Conservation (phyloP, 1,140 invertebrate species). For the Harpegnathos saltator region DNA sequence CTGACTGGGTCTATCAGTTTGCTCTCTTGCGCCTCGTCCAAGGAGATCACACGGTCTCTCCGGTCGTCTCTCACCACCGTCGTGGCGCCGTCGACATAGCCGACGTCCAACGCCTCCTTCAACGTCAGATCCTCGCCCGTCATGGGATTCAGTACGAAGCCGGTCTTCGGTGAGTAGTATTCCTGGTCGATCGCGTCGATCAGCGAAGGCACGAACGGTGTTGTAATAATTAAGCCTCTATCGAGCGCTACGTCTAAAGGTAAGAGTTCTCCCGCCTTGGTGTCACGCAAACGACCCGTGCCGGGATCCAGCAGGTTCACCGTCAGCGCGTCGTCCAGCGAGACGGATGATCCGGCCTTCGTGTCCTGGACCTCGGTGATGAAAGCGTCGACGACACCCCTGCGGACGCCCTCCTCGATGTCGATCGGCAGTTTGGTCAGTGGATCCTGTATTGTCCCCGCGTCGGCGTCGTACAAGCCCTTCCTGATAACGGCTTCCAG, state of each 20-base stretch:
- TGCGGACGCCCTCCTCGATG: slow-evolving; percentile 91
- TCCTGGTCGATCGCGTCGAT: slow-evolving; percentile 92
- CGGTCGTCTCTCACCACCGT: slow-evolving; percentile 92
- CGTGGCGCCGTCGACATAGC: slow-evolving; percentile 90
- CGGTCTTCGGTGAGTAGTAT: slow-evolving; percentile 91
- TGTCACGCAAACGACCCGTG: slow-evolving; percentile 90
- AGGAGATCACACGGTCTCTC: slow-evolving; percentile 88
- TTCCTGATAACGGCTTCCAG: slow-evolving; percentile 91
- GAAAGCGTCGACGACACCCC: slow-evolving; percentile 93
- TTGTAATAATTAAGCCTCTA: slow-evolving; percentile 90
- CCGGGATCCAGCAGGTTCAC: slow-evolving; percentile 89
- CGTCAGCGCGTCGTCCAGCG: slow-evolving; percentile 89
- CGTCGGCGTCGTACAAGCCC: slow-evolving; percentile 90
- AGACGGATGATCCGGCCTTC: slow-evolving; percentile 89
- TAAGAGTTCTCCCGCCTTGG: slow-evolving; percentile 88
- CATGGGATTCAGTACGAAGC: slow-evolving; percentile 93
- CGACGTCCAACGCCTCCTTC: slow-evolving; percentile 89
- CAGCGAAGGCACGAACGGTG: slow-evolving; percentile 89
- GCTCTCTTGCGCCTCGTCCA: slow-evolving; percentile 89
- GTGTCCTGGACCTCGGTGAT: slow-evolving; percentile 94
- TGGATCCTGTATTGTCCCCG: slow-evolving; percentile 90
- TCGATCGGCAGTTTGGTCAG: slow-evolving; percentile 90
- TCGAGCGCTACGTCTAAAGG: slow-evolving; percentile 90
- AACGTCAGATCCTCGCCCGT: slow-evolving; percentile 91
- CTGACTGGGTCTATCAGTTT: slow-evolving; percentile 90